A percentile compares a stretch with the other conserved stretches of the same genome.
Conservation (phyloP, 2,113 vertebrate genomes). For the Phaetusa simplex region DNA sequence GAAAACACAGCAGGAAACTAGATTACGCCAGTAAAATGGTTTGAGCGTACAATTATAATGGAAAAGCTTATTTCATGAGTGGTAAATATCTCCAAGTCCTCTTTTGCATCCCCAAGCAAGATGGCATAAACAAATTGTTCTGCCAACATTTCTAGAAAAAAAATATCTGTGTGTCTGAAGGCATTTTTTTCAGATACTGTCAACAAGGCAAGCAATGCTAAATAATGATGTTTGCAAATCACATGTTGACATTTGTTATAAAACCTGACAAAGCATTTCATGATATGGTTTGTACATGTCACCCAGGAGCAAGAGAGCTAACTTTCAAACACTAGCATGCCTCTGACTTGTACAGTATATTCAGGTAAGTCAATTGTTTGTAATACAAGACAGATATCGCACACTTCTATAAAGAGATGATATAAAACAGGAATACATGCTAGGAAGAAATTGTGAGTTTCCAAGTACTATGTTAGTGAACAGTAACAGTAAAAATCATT, state of each 20-base stretch:
- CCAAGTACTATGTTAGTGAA: background rate
- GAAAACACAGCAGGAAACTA: background rate
- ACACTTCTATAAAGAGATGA: background rate
- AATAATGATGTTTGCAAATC: background rate
- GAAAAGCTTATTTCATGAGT: background rate
- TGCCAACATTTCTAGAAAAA: background rate
- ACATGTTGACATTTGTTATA: background rate
- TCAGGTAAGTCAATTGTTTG: background rate
- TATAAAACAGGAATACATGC: background rate
- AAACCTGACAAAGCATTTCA: background rate
- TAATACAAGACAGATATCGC: background rate
- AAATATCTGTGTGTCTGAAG: background rate
- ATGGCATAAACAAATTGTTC: conserved; percentile 12
- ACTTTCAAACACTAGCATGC: background rate
- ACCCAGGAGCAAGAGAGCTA: background rate
- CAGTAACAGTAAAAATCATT: background rate
- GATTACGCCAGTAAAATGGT: background rate
- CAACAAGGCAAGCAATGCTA: background rate
- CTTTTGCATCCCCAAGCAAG: background rate
- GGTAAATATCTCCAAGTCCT: background rate
- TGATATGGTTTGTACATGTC: background rate
- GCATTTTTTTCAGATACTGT: background rate
- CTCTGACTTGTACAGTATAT: background rate
- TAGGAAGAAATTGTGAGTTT: background rate
- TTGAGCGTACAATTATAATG: background rate